Conservation (phyloP, 2,113 vertebrate species). For the Pipra filicauda region DNA sequence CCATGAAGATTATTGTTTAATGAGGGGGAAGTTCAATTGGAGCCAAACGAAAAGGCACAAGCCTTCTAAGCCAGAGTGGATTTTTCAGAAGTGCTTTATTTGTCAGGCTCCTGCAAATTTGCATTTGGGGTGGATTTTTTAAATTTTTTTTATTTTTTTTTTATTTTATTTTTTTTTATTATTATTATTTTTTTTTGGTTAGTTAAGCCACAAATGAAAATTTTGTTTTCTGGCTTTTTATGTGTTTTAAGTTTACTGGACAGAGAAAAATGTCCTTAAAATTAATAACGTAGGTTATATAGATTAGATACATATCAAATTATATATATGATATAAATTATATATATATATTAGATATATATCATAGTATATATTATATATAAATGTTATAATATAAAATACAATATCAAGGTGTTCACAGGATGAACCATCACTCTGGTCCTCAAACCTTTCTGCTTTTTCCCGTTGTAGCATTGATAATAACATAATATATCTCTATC, state of each 20-base stretch:
- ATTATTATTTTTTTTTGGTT: not conserved
- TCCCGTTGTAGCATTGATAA: not conserved
- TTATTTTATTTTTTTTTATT: not conserved
- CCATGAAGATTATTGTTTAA: slow-evolving; percentile 42
- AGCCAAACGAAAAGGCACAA: slow-evolving; percentile 36
- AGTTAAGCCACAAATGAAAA: not conserved
- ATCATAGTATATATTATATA: not conserved
- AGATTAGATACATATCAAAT: too few relatives aligned
- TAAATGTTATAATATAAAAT: not conserved
- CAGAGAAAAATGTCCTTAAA: not conserved
- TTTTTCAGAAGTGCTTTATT: slow-evolving; percentile 36
- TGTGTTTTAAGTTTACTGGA: not conserved
- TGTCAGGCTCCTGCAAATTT: slow-evolving; percentile 4
- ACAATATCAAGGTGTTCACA: not conserved
- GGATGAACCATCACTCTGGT: not conserved
- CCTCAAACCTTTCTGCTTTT: not conserved
- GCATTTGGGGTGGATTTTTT: not conserved
- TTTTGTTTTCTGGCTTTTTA: not conserved
- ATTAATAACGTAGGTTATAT: not conserved
- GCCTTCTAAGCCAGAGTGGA: not conserved
- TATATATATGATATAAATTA: not conserved
- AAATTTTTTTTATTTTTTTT: too few relatives aligned
- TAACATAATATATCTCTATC: not conserved
- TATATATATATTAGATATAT: not conserved
- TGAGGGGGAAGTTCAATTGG: slow-evolving; percentile 38